Evolutionary conservation across 2,797 vertebrate species (phyloP).

Genomic region (Falco naumanni): DNA sequence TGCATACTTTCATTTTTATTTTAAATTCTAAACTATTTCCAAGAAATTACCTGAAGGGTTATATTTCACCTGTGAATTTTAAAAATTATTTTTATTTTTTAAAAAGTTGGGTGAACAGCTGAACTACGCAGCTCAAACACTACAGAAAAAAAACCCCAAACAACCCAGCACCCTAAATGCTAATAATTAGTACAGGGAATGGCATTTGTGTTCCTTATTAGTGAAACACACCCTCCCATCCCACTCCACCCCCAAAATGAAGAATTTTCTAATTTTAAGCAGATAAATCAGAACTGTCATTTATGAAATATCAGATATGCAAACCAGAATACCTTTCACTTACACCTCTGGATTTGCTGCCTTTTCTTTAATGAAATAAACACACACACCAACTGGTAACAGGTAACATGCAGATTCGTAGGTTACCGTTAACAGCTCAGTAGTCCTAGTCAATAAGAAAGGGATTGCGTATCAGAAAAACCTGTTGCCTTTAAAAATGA

Average conservation of each 20-base stretch:
- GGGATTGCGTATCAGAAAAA: not conserved
- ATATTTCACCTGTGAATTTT: not conserved
- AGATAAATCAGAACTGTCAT: not conserved
- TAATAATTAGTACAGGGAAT: not conserved
- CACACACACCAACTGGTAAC: not conserved
- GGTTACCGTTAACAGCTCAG: not conserved
- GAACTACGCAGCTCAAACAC: not conserved
- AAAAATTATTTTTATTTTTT: not conserved
- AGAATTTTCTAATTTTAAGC: not conserved
- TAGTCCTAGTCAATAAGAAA: constrained; percentile 8
- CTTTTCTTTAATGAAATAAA: not conserved
- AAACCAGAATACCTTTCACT: not conserved
- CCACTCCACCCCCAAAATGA: not conserved
- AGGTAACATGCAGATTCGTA: not conserved
- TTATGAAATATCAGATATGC: not conserved
- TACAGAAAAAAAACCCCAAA: not conserved
- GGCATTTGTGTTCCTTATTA: not conserved
- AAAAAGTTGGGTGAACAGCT: not conserved
- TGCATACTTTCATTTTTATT: not conserved
- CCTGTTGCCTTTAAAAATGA: constrained; percentile 5
- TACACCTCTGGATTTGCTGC: not conserved
- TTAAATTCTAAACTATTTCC: not conserved
- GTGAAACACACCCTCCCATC: not conserved
- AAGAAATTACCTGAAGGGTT: not conserved
- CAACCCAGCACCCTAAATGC: rapidly evolving